phyloP scores from a whole-genome alignment of 2,888 invertebrate species.

The Malthinus flaveolus region DNA sequence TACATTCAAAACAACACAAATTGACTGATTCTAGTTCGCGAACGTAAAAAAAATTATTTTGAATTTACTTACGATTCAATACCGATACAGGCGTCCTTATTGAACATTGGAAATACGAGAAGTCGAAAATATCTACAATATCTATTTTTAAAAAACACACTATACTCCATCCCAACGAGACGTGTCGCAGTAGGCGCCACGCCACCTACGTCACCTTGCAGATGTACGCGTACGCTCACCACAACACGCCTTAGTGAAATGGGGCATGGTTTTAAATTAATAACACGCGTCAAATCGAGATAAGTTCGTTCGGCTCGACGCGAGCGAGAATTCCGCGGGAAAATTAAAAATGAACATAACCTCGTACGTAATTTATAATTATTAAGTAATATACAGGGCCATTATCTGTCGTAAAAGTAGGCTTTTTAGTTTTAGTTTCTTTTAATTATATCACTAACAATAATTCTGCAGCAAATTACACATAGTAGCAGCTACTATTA shows the following conservation, averaged over 20 bases:
- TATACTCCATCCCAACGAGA: too few relatives aligned
- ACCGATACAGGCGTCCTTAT: constrained; percentile 10
- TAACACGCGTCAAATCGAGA: too few relatives aligned
- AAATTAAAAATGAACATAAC: too few relatives aligned
- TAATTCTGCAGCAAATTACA: constrained; percentile 20
- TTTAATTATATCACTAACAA: constrained; percentile 21
- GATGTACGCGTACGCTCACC: too few relatives aligned
- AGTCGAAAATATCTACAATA: constrained; percentile 22
- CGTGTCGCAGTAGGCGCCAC: too few relatives aligned
- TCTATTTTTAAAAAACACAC: too few relatives aligned
- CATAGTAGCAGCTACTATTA: constrained; percentile 16
- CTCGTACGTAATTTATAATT: constrained; percentile 20
- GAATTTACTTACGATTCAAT: constrained; percentile 15
- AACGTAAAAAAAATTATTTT: constrained; percentile 8
- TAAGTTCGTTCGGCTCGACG: too few relatives aligned
- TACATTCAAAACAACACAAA: constrained; percentile 10
- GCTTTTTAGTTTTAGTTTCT: constrained; percentile 16
- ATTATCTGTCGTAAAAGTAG: constrained; percentile 26
- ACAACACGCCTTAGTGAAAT: too few relatives aligned
- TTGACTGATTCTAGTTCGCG: not conserved
- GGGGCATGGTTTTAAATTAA: too few relatives aligned
- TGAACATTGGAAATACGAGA: constrained; percentile 16
- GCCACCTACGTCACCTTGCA: too few relatives aligned
- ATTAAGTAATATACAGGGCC: constrained; percentile 28
- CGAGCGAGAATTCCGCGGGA: too few relatives aligned